Base-by-base conservation (phyloP, 1,140 invertebrate species). In the Nasonia vitripennis region DNA sequence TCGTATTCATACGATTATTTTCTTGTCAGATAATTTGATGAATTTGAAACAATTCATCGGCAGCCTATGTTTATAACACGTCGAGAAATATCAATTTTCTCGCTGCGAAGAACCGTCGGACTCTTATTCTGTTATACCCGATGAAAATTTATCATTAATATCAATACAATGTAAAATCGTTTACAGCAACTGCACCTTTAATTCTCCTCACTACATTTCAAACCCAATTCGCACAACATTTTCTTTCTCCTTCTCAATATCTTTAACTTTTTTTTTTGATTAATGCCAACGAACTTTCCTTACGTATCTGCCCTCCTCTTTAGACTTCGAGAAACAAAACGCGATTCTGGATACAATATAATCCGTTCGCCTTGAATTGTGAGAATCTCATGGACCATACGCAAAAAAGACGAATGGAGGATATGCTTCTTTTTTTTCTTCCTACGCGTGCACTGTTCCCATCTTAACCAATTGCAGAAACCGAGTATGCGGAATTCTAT, bases 401-500 rank as follows among this genome's bases (percentile, higher is more conserved):
- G 70, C 48, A 86, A 86, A 84, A 88, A 90, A 88, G 89, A 91
- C 88, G 87, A 92, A 92, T 89, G 89, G 88, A 92, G 89, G 91
- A 93, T 93, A 93, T 93, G 91, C 91, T 91, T 91, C 88, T 89
- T 87, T 80, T 31, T 73, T 70, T 31, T 82, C 14, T 70, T 81
- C 82, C n/a, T 51, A 70, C 78, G 51, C 90, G 89, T 91, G 90
- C 90, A 91, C 91, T 91, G 91, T 92, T 92, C 90, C 91, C 90
- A 89, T 91, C 84, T 89, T 91, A 91, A 90, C 89, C 89, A 27
- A 78, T 91, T 87, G 78, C 88, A 89, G 87, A 84, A 89, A 78
- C 70, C 67, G 37, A 73, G 51, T 55, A 27, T 73, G 11, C 41
- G 27, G n/a, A 34, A 12, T 51, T 67, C 2, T 27, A 70, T 86